Percentiles rank a stretch among this genome's conserved stretches.
phyloP scores from a whole-genome alignment of 2,113 vertebrate species.

The Sinosuthora webbiana region DNA sequence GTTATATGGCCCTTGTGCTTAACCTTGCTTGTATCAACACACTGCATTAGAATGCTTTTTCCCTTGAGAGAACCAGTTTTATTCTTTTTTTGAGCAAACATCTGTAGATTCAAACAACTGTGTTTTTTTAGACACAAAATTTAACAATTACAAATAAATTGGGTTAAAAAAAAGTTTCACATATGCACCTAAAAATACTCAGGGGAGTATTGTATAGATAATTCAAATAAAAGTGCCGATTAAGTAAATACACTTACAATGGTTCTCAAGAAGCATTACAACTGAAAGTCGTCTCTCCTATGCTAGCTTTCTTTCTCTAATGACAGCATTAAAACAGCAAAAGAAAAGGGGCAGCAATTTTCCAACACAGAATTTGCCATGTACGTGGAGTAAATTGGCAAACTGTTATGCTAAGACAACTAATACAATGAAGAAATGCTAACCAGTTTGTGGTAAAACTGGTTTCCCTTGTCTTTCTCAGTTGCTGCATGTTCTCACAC shows the following conservation, averaged over 20 bases:
- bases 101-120: not conserved
- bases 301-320: not conserved
- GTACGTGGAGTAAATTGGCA: not conserved
- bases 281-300: not conserved
- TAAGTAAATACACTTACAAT: not conserved
- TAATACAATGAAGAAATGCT: not conserved
- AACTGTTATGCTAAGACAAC: not conserved
- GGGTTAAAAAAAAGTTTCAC: not conserved
- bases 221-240: not conserved
- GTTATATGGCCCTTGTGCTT: not conserved
- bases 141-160: not conserved
- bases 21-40: not conserved
- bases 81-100: not conserved
- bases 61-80: accelerated
- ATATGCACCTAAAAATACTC: not conserved
- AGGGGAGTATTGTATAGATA: not conserved
- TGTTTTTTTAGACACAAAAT: not conserved
- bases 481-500: not conserved
- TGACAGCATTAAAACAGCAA: not conserved
- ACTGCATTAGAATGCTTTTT: not conserved
- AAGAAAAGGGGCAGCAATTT: not conserved
- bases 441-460: not conserved
- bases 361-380: not conserved
- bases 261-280: not conserved
- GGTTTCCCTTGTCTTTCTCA: not conserved